phyloP scores from a whole-genome alignment of 1,140 invertebrate species.

The Drosophila virilis region DNA sequence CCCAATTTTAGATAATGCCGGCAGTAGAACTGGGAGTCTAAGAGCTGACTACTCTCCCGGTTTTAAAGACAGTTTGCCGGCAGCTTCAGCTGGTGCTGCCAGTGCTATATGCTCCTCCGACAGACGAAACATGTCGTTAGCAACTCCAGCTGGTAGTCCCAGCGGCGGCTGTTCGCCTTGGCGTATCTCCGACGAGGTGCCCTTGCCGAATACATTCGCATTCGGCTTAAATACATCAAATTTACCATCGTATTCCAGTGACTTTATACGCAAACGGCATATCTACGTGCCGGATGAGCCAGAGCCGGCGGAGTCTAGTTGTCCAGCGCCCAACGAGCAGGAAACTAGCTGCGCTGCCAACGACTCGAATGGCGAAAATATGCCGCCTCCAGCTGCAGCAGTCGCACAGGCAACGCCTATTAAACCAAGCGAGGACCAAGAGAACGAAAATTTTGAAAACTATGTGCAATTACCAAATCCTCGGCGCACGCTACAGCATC shows the following conservation, averaged over 20 bases:
- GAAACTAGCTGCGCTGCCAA: slow-evolving; percentile 27
- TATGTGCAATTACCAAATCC: slow-evolving; percentile 71
- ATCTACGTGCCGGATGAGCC: slow-evolving; percentile 59
- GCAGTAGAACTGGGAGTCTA: too few species aligned
- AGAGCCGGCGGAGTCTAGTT: background rate
- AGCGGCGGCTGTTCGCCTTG: slow-evolving; percentile 57
- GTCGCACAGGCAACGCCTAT: background rate
- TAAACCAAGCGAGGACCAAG: slow-evolving; percentile 14
- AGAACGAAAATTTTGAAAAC: slow-evolving; percentile 50
- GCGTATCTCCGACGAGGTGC: slow-evolving; percentile 62
- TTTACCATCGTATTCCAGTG: slow-evolving; percentile 78
- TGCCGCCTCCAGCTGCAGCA: slow-evolving; percentile 33
- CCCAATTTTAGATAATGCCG: too few species aligned
- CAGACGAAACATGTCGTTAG: background rate
- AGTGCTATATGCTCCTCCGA: background rate
- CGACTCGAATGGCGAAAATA: slow-evolving; percentile 75
- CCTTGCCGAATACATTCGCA: slow-evolving; percentile 64
- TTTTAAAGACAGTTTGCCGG: too few species aligned
- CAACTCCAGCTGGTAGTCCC: background rate
- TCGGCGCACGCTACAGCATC: slow-evolving; percentile 53
- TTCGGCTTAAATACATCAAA: slow-evolving; percentile 68
- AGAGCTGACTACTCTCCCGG: too few species aligned
- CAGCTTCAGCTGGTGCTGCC: too few species aligned
- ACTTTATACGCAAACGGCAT: slow-evolving; percentile 47
- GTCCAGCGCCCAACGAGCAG: slow-evolving; percentile 1